These are phyloP conservation scores for Gortyna flavago DNA, from an alignment of 2,888 invertebrate genomes.

Conservation along the genomic window DNA sequence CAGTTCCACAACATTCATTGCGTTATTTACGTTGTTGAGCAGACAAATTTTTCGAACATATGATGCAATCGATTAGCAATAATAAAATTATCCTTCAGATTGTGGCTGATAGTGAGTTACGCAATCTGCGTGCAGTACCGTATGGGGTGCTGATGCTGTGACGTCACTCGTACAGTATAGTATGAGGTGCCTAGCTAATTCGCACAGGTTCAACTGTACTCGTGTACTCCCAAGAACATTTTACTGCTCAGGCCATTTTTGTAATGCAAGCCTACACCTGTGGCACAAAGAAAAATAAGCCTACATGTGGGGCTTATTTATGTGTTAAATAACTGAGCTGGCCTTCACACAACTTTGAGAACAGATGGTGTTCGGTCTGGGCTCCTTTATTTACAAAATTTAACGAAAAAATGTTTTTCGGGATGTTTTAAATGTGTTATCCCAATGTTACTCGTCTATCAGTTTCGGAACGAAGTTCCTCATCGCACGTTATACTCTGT, in stretches of 20 bases:
- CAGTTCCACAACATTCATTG: too few species aligned
- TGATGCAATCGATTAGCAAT: too few species aligned
- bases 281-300: background rate
- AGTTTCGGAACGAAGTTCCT: too few species aligned
- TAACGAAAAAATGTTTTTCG: background rate
- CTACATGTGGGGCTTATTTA: conserved; percentile 12
- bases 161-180: too few species aligned
- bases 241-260: background rate
- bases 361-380: conserved; percentile 9
- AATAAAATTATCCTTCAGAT: too few species aligned
- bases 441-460: background rate
- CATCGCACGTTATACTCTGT: too few species aligned
- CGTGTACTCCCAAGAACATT: background rate
- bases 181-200: background rate
- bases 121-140: too few species aligned
- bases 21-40: too few species aligned
- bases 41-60: too few species aligned
- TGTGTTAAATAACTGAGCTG: conserved; percentile 16
- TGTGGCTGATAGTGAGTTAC: too few species aligned
- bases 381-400: background rate
- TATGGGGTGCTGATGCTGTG: too few species aligned
- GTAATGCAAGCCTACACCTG: conserved; percentile 5
- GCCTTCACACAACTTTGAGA: background rate
- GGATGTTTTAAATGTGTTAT: background rate
- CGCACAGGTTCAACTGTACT: background rate